Conservation (phyloP, 2,113 vertebrate genomes). For the Saccopteryx leptura region DNA sequence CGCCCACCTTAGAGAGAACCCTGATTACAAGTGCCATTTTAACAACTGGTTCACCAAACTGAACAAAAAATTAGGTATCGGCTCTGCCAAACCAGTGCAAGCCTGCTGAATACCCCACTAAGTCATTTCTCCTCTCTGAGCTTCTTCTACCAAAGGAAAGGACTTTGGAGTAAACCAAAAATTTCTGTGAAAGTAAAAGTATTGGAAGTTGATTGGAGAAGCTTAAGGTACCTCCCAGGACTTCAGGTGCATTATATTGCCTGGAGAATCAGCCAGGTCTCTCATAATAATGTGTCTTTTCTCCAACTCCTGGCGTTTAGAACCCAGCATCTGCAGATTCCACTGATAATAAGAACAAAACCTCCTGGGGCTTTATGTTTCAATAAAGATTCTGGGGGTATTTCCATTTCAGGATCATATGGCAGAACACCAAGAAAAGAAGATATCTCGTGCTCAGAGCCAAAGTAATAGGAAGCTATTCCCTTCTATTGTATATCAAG, state of each 20-base stretch:
- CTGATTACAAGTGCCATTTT: too few species aligned
- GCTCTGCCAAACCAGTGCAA: too few species aligned
- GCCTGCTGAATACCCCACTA: too few species aligned
- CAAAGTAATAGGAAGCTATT: not conserved
- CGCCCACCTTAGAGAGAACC: too few species aligned
- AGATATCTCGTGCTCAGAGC: accelerated
- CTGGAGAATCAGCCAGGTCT: not conserved
- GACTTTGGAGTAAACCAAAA: not conserved
- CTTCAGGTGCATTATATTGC: not conserved
- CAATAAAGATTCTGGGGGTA: slow-evolving; percentile 51
- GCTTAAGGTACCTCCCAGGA: not conserved
- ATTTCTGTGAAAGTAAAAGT: not conserved
- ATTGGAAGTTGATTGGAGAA: not conserved
- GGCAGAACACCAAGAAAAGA: not conserved
- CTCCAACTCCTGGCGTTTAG: not conserved
- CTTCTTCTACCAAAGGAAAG: slow-evolving; percentile 52
- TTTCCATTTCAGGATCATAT: slow-evolving; percentile 69
- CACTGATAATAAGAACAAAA: not conserved
- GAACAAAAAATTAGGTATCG: too few species aligned
- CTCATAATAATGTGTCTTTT: not conserved
- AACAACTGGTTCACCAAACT: too few species aligned
- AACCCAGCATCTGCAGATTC: slow-evolving; percentile 33
- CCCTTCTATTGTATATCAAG: slow-evolving; percentile 81
- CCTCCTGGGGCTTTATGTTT: not conserved
- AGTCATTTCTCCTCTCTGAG: not conserved